These are phyloP conservation scores for Aphelocoma californica DNA, from an alignment of 2,797 vertebrate genomes.

Conservation along the genomic window DNA sequence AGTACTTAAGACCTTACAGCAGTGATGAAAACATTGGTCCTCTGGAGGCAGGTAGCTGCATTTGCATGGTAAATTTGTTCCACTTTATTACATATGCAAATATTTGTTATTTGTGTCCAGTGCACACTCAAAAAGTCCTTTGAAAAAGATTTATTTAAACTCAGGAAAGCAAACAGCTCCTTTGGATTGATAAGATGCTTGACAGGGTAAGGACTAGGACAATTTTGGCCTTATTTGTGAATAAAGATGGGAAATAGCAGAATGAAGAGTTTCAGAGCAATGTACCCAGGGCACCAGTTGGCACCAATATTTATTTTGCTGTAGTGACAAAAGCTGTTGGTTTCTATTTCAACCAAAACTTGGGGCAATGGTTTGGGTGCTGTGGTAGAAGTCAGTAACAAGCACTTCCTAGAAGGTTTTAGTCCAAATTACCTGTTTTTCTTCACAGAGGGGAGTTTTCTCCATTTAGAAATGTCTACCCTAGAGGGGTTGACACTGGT, in stretches of 20 bases:
- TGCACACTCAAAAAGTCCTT: neutral
- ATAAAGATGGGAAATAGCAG: neutral
- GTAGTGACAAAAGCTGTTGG: neutral
- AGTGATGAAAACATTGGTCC: neutral
- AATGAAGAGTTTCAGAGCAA: neutral
- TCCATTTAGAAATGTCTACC: neutral
- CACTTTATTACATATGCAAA: neutral
- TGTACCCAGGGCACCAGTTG: neutral
- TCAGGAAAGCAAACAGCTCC: neutral
- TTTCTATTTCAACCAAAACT: neutral
- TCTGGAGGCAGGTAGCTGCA: neutral
- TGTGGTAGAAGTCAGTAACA: neutral
- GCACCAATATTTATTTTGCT: neutral
- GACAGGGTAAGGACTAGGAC: neutral
- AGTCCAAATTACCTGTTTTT: neutral
- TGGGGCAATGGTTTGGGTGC: neutral
- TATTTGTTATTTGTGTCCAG: neutral
- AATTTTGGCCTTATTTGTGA: neutral
- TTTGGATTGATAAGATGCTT: neutral
- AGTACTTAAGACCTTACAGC: neutral
- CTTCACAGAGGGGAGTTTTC: neutral
- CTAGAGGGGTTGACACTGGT: accelerated
- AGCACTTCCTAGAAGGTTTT: neutral
- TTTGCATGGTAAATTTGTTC: neutral
- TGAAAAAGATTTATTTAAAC: neutral